Base-by-base conservation (phyloP, 2,888 invertebrate species). In the Lapara coniferarum region DNA sequence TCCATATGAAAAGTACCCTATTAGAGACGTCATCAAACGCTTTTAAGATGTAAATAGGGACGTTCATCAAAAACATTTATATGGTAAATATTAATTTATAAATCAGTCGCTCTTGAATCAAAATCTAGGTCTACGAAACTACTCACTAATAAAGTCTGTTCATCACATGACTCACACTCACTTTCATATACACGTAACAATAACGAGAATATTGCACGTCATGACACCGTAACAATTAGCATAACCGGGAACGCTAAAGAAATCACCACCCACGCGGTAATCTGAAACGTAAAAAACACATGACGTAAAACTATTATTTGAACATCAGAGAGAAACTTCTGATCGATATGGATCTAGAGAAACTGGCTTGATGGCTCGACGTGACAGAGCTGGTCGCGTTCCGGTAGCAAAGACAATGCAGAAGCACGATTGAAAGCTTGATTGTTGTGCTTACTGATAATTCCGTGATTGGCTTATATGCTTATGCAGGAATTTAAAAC, bases 211-310 rank as follows among this genome's bases (percentile, higher is more conserved):
- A 82, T 71, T 74, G 79, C 80, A 69, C 78, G 81, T 87, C 87
- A 87, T 84, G 73, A 79, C 82, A 78, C 81, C 75, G 75, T 80
- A 58, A 72, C 74, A 75, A 84, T 86, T 85, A 86, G 76, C 85
- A 86, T 87, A 85, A 84, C 80, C 78, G 80, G 79, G 79, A 78
- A 80, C 71, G 71, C 74, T 58, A 66, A 69, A 78, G 75, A 78
- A 75, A 78, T 73, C 72, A 53, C 73, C 79, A 74, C 82, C 81
- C 74, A 83, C 81, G 70, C 68, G 68, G 59, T 51, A 70, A 69
- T 72, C 59, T 66, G 66, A 66, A 58, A 57, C 49, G 69, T 74
- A 74, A 74, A 74, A 75, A 76, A 77, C 76, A 77, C 51, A 52
- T 69, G 56, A 49, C 67, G 67, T 49, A 30, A 30, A 37, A 51